These are phyloP conservation scores for Sigmodon hispidus DNA, from an alignment of 2,113 vertebrate species.

Conservation along the genomic window DNA sequence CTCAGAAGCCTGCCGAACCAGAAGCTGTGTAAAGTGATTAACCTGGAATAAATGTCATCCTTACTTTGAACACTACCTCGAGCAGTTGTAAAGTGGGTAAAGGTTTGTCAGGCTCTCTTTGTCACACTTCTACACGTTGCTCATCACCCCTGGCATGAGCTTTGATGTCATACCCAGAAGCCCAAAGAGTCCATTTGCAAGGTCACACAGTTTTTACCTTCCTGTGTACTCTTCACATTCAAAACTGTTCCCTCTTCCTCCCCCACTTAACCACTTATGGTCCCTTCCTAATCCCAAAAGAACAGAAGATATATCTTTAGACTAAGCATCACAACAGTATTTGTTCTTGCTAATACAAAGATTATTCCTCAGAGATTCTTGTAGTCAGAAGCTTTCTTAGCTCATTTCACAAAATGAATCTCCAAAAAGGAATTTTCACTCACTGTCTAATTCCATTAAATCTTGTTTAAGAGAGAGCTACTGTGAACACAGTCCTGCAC, in stretches of 20 bases:
- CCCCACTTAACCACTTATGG: slow-evolving; percentile 8
- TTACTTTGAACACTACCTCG: not conserved
- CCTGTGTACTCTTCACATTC: not conserved
- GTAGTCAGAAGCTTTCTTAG: slow-evolving; percentile 22
- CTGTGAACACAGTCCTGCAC: not conserved
- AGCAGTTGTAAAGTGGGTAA: not conserved
- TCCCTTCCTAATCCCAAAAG: not conserved
- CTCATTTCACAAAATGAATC: slow-evolving; percentile 46
- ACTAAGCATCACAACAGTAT: not conserved
- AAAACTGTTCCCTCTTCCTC: not conserved
- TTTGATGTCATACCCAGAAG: not conserved
- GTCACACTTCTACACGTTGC: not conserved
- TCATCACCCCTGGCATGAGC: not conserved
- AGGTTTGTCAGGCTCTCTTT: not conserved
- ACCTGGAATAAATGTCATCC: not conserved
- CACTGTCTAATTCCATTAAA: not conserved
- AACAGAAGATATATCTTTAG: slow-evolving; percentile 9
- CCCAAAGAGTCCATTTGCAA: not conserved
- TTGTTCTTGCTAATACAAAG: not conserved
- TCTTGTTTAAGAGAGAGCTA: not conserved
- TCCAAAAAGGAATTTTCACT: not conserved
- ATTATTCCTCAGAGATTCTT: not conserved
- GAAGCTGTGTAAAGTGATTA: not conserved
- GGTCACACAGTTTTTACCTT: not conserved
- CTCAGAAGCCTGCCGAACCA: not conserved